phyloP scores from a whole-genome alignment of 2,888 invertebrate species.

The Heteropelma amictum region DNA sequence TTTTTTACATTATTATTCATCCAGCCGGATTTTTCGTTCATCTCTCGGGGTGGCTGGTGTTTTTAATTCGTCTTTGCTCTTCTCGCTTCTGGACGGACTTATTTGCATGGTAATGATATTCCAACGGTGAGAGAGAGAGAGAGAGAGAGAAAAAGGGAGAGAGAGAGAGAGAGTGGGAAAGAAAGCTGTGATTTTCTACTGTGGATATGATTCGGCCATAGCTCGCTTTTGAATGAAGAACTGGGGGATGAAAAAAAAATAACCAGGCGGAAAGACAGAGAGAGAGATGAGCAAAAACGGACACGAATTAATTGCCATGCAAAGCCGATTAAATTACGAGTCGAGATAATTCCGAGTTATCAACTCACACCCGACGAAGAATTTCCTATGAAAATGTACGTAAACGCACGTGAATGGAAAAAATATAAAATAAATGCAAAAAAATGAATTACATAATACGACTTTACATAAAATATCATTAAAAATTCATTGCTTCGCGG shows the following conservation, averaged over 20 bases:
- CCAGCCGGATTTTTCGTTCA: conserved; percentile 35
- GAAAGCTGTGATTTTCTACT: conserved; percentile 34
- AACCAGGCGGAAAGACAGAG: not conserved
- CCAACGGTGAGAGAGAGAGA: not conserved
- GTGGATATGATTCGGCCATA: conserved; percentile 17
- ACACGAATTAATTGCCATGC: conserved; percentile 55
- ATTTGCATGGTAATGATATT: conserved; percentile 56
- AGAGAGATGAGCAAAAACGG: conserved; percentile 1
- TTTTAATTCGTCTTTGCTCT: conserved; percentile 49
- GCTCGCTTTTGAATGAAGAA: conserved; percentile 14
- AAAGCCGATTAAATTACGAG: conserved; percentile 52
- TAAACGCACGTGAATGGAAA: not conserved
- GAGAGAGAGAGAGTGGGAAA: conserved; percentile 3
- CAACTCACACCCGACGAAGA: no score
- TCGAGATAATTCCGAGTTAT: conserved; percentile 42
- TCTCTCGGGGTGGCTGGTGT: conserved; percentile 42
- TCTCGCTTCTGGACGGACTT: conserved; percentile 20
- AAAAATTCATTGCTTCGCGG: not conserved
- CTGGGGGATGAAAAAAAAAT: not conserved
- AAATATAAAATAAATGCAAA: not conserved
- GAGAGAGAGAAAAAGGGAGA: not conserved
- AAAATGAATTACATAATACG: not conserved
- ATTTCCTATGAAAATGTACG: not conserved
- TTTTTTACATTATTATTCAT: no score
- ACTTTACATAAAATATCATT: not conserved